Evolutionary conservation across 2,888 invertebrate genomes (phyloP), one percentile per base, ranked within the genome.

Genomic region (Bibio marci): DNA sequence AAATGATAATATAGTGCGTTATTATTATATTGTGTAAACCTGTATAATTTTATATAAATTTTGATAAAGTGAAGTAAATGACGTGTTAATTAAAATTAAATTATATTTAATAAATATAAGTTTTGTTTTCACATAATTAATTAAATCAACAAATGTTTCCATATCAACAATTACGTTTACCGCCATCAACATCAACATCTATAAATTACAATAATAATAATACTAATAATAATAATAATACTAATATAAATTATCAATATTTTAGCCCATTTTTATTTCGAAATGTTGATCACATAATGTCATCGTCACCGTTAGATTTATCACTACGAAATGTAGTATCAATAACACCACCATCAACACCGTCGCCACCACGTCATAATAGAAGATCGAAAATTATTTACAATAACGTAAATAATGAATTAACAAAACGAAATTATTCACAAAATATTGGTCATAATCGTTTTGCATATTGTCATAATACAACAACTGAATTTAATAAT

Each of bases 271-370:
- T 44, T 37, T 48, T 52, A 41, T 42, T 33, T 26, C 25, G 39
- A n/a, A 33, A 37, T 22, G 13, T 12, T 30, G 30, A 28, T 37
- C n/a, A n/a, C n/a, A n/a, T n/a, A n/a, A 22, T 22, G 22, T 25
- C 57, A 45, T 46, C 59, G 30, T 59, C 60, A 11, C 62, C 62
- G 17, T 45, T 62, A 43, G 62, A 62, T 48, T 51, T 62, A 33
- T 62, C 62, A 26, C 43, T 61, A 39, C 52, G 62, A 15, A 46
- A 47, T 19, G 47, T 52, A 37, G 54, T 56, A 40, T 62, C 62
- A 47, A 62, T 62, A 43, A 62, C 62, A 33, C 62, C 61, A 30
- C 61, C 61, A 26, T 55, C 61, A 37, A 62, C 62, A 31, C 62
- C 62, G 22, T 63, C 61, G 36, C 63, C 62, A 4, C 62, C 61